Evolutionary conservation across 2,113 vertebrate species (phyloP), one percentile per base, ranked within the genome.

Genomic region (Herpailurus yagouaroundi): DNA sequence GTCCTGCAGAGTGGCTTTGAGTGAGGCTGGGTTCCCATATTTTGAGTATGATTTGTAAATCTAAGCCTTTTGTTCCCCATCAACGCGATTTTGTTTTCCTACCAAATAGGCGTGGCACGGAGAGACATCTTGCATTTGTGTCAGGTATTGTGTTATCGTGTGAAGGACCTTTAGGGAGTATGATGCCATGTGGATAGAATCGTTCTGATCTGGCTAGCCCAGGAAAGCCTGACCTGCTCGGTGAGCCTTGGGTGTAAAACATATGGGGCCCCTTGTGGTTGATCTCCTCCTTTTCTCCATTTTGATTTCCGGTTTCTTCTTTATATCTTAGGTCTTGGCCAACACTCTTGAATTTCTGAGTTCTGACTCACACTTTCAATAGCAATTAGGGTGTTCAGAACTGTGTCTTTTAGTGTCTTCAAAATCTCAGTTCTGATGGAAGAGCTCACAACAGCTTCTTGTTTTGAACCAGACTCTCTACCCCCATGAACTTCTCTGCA

Each of bases 131-230:
- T 76, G 31, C 0, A 1, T 73, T 11, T 21, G 16, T 7, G 9
- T 27, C 33, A 55, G 29, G 25, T 7, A 11, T 3, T 23, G 36
- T 13, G 27, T 45, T n/a, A 33, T 38, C n/a, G 12, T 5, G n/a
- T 16, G 52, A 15, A 9, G 21, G 85, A 7, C 8, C 4, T 7
- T 38, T 1, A 7, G 31, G 23, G 33, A 12, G n/a, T 4, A 8
- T 8, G 23, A 3, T 4, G 3, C 4, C 2, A 7, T 9, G 7
- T 27, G 29, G 27, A 13, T 0, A 41, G 41, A 89, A 3, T 27
- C 14, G 7, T 13, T 6, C 0, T 18, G 36, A 29, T 9, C 27
- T 2, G 0, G 2, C 0, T 9, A 5, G 25, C 7, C 25, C 31
- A 1, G 16, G 19, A 23, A 33, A 73, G 14, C 4, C 15, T 1